Conservation (phyloP, 2,797 vertebrate species). For the Pempheris klunzingeri region DNA sequence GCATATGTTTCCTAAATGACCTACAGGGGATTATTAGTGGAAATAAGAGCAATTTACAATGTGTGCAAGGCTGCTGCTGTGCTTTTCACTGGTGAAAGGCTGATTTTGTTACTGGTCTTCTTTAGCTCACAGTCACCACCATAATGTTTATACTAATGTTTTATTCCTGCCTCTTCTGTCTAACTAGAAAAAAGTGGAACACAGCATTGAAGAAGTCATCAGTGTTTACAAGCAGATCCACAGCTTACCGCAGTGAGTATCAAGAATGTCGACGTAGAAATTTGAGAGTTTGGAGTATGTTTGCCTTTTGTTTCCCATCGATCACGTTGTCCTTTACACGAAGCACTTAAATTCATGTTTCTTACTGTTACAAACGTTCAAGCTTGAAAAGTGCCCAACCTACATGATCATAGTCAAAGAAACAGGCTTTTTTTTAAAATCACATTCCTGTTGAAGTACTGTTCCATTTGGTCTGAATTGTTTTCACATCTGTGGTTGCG, state of each 20-base stretch:
- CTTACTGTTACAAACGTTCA: background rate
- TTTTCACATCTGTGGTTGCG: background rate
- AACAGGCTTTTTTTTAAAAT: too few relatives aligned
- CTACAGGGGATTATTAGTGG: too few relatives aligned
- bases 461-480: background rate
- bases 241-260: slow-evolving; percentile 85
- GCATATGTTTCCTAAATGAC: background rate
- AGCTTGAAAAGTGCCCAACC: background rate
- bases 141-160: background rate
- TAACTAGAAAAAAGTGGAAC: slow-evolving; percentile 92
- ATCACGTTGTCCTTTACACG: background rate
- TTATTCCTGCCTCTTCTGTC: slow-evolving; percentile 32
- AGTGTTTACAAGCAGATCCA: slow-evolving; percentile 89
- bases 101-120: background rate
- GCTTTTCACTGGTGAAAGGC: background rate
- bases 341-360: background rate
- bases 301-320: background rate
- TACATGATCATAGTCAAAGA: too few relatives aligned
- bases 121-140: background rate
- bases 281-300: background rate
- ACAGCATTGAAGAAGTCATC: slow-evolving; percentile 90
- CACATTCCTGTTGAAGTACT: background rate
- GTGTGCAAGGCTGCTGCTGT: background rate
- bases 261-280: background rate
- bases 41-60: too few relatives aligned